Evolutionary conservation across 2,888 invertebrate genomes (phyloP).

Genomic region (Drosophila merina): DNA sequence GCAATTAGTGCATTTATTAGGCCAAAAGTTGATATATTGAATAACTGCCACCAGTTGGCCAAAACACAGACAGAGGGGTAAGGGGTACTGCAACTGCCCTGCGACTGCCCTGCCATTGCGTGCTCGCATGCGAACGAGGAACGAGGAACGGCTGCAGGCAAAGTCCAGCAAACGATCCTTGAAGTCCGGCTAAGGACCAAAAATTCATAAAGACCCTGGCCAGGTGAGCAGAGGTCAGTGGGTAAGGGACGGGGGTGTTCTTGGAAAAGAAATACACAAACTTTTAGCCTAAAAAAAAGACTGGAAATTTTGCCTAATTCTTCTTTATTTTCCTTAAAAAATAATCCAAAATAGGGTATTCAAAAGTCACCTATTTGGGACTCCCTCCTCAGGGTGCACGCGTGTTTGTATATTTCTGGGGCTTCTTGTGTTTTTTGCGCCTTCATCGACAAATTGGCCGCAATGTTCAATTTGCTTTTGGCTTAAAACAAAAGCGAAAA

Average conservation of each 20-base stretch:
- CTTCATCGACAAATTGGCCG: conserved; percentile 66
- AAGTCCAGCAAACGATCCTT: conserved; percentile 54
- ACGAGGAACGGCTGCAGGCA: conserved; percentile 28
- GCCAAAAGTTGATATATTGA: conserved; percentile 79
- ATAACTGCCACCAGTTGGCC: conserved; percentile 59
- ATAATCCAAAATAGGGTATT: not conserved
- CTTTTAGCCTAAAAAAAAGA: not conserved
- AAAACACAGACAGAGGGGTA: conserved; percentile 23
- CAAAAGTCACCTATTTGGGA: not conserved
- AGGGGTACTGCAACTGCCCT: conserved; percentile 19
- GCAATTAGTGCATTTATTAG: conserved; percentile 83
- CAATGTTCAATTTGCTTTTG: conserved; percentile 65
- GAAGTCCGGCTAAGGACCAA: conserved; percentile 56
- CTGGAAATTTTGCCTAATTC: not conserved
- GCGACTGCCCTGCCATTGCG: conserved; percentile 1
- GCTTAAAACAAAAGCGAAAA: conserved; percentile 67
- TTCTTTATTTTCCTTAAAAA: not conserved
- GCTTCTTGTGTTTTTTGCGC: conserved; percentile 51
- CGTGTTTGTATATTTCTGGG: conserved; percentile 2
- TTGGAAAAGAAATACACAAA: not conserved
- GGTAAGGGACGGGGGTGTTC: conserved; percentile 4
- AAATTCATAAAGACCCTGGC: conserved; percentile 11
- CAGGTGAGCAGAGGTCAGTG: conserved; percentile 39
- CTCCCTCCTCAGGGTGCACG: conserved; percentile 8
- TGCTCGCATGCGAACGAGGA: conserved; percentile 46